Base-by-base conservation (phyloP, 2,888 invertebrate species). In the Erebia epiphron region DNA sequence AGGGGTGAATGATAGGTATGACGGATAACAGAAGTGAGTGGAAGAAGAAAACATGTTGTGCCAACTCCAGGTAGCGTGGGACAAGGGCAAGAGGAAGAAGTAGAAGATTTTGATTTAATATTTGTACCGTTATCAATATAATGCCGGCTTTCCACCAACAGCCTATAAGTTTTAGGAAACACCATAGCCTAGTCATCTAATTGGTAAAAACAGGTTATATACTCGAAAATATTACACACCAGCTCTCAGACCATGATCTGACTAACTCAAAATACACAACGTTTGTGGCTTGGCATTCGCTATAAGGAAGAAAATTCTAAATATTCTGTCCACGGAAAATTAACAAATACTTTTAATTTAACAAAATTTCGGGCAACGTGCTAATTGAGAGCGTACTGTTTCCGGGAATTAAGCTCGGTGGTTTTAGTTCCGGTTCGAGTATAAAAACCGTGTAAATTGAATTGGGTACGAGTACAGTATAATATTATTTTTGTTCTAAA, bases 281-380 rank as follows among this genome's bases (percentile, higher is more conserved):
- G 14, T 21, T 62, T 49, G 62, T 21, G 62, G 62, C 62, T 62
- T 49, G 46, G 62, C 46, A 14, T 14, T 14, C 0, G 49, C 49
- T 62, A 49, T 62, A 49, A 49, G 21, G 49, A 49, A 21, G 62
- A 62, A 13, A 62, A 49, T 62, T 49, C 49, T 14, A 21, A 49
- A 62, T 21, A 18, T 62, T 21, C 62, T 21, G 49, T 62, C 18
- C 46, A 21, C 21, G 62, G 46, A 62, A 62, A 60, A 49, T 62
- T 62, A 46, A 62, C 62, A 62, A 46, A 62, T 62, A 62, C 21
- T 62, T 62, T 62, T 14, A 49, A 62, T 62, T 62, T 62, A 2
- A 21, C 62, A 49, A 62, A 62, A 62, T 62, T 62, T 62, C 18
- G 49, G 18, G 8, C 21, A 14, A 16, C 18, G 43, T 8, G 49